Evolutionary conservation across 2,113 vertebrate species (phyloP).

Genomic region (Emydocephalus ijimae): DNA sequence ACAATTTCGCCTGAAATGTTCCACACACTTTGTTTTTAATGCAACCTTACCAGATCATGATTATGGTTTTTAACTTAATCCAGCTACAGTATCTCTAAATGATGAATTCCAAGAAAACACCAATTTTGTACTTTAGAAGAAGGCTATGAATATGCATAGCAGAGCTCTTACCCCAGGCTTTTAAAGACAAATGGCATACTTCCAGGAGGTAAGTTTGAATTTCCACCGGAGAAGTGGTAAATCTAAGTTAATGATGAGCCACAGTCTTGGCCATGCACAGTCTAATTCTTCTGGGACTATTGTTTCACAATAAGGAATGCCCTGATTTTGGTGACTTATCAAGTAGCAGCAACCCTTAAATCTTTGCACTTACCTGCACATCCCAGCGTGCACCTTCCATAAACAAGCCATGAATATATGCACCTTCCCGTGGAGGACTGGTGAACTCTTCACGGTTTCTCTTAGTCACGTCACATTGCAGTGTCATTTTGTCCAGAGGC

Average conservation of each 20-base stretch:
- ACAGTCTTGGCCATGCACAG: not conserved
- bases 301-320: not conserved
- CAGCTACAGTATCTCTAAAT: not conserved
- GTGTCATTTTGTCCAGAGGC: conserved; percentile 88
- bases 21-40: not conserved
- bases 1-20: not conserved
- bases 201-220: not conserved
- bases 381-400: conserved; percentile 95
- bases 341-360: not conserved
- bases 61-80: not conserved
- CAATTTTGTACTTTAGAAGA: not conserved
- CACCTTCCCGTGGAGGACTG: conserved; percentile 85
- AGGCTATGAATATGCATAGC: not conserved
- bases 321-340: not conserved
- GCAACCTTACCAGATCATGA: not conserved
- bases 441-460: conserved; percentile 84
- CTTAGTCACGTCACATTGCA: conserved; percentile 93
- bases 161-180: not conserved
- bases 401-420: conserved; percentile 85
- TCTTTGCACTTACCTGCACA: conserved; percentile 73
- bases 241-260: not conserved
- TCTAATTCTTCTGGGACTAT: not conserved
- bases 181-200: not conserved
- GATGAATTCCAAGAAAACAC: not conserved
- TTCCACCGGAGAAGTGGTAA: not conserved